Percentiles rank a stretch among this genome's conserved stretches.
phyloP scores from a whole-genome alignment of 2,113 vertebrate genomes.

The Cranoglanis bouderius region DNA sequence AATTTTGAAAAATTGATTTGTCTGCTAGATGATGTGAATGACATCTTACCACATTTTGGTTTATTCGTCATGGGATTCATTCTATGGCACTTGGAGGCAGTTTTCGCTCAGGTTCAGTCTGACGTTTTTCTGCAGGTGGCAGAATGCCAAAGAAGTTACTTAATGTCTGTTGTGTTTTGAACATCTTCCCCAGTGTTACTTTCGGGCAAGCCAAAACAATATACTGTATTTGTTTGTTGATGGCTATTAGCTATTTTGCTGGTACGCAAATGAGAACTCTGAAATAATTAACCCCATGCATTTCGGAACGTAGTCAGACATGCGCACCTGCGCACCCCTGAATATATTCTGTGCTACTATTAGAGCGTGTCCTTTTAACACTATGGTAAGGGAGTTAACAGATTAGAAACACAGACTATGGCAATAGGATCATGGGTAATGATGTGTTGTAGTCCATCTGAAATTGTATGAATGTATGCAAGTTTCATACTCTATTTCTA shows the following conservation, averaged over 20 bases:
- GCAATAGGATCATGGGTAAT: too few relatives aligned
- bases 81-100: neutral
- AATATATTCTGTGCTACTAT: too few relatives aligned
- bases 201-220: neutral
- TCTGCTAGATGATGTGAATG: constrained; percentile 4
- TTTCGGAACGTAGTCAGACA: neutral
- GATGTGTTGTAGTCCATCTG: too few relatives aligned
- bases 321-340: neutral
- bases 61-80: neutral
- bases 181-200: neutral
- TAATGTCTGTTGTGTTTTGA: neutral
- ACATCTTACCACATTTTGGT: neutral
- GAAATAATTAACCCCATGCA: neutral
- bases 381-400: too few relatives aligned
- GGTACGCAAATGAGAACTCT: neutral
- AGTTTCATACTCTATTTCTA: neutral
- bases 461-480: too few relatives aligned
- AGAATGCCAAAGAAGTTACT: neutral
- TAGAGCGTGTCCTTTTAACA: too few relatives aligned
- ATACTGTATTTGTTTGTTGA: neutral
- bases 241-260: neutral
- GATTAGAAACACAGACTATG: too few relatives aligned
- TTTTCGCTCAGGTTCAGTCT: neutral
- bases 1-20: too few relatives aligned
- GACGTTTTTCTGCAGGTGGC: neutral